These are phyloP conservation scores for Aspiorhynchus laticeps DNA, from an alignment of 2,113 vertebrate species.

Conservation along the genomic window DNA sequence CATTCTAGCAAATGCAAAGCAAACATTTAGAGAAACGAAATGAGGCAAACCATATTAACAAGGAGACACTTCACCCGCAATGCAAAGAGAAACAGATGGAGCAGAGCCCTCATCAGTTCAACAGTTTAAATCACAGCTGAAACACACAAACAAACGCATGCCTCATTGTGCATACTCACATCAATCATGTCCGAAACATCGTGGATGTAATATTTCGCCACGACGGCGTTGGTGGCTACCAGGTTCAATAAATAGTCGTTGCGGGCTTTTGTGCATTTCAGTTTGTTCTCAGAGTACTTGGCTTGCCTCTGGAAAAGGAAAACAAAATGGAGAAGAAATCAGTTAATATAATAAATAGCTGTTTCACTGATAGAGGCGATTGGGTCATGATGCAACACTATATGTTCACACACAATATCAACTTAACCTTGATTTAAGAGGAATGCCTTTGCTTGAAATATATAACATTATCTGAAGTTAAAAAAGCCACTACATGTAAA, in stretches of 20 bases:
- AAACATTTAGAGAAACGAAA: conserved; percentile 42
- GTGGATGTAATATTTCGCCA: conserved; percentile 98
- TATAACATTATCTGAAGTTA: neutral
- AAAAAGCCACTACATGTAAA: neutral
- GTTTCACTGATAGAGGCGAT: neutral
- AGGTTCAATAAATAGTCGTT: conserved; percentile 97
- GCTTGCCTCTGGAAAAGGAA: conserved; percentile 87
- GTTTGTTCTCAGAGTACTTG: conserved; percentile 98
- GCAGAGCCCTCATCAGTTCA: conserved; percentile 56
- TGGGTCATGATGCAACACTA: neutral
- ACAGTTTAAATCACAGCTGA: conserved; percentile 61
- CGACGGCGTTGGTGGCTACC: conserved; percentile 91
- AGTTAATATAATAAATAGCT: neutral
- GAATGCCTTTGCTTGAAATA: neutral
- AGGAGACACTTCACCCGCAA: conserved; percentile 49
- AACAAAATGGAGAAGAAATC: neutral
- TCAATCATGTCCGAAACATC: conserved; percentile 97
- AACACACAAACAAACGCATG: conserved; percentile 62
- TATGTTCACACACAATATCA: neutral
- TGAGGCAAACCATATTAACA: conserved; percentile 22
- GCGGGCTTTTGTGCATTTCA: conserved; percentile 97
- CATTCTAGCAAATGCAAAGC: conserved; percentile 15
- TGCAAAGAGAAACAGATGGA: conserved; percentile 66
- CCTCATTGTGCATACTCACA: conserved; percentile 76
- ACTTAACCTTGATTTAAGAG: neutral